phyloP scores from a whole-genome alignment of 2,888 invertebrate genomes.

The Coecobrya sp. region DNA sequence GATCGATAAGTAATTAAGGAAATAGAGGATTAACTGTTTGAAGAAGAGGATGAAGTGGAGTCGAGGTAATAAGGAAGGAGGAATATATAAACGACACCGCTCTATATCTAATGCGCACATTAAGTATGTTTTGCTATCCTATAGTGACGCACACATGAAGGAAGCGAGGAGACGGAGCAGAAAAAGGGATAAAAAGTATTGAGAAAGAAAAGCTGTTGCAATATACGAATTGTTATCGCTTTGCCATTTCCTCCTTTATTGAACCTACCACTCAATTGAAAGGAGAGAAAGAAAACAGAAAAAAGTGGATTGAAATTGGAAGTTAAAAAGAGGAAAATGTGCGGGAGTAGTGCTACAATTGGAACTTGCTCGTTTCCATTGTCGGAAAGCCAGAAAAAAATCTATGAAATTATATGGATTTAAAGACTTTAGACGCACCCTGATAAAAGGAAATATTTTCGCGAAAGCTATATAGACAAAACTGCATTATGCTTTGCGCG shows the following conservation, averaged over 20 bases:
- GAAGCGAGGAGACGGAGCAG: slow-evolving; percentile 29
- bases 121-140: background rate
- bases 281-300: background rate
- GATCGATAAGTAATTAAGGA: slow-evolving; percentile 80
- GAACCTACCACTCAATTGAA: slow-evolving; percentile 63
- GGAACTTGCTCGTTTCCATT: slow-evolving; percentile 44
- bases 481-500: background rate
- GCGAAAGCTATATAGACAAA: slow-evolving; percentile 20
- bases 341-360: slow-evolving; percentile 38
- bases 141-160: slow-evolving; percentile 12
- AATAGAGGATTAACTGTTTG: slow-evolving; percentile 77
- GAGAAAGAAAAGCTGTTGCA: slow-evolving; percentile 59
- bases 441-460: slow-evolving; percentile 21
- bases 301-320: slow-evolving; percentile 62
- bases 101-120: background rate
- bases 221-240: slow-evolving; percentile 75
- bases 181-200: slow-evolving; percentile 40
- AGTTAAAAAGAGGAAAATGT: slow-evolving; percentile 73
- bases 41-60: slow-evolving; percentile 69
- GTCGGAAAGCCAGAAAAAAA: slow-evolving; percentile 29
- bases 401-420: slow-evolving; percentile 39
- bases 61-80: slow-evolving; percentile 63
- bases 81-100: slow-evolving; percentile 21
- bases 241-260: slow-evolving; percentile 76
- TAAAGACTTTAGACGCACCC: slow-evolving; percentile 17